Percentiles rank a stretch among this genome's conserved stretches.
These are phyloP conservation scores for Hydriomena furcata DNA, from an alignment of 2,888 invertebrate genomes.

Conservation along the genomic window DNA sequence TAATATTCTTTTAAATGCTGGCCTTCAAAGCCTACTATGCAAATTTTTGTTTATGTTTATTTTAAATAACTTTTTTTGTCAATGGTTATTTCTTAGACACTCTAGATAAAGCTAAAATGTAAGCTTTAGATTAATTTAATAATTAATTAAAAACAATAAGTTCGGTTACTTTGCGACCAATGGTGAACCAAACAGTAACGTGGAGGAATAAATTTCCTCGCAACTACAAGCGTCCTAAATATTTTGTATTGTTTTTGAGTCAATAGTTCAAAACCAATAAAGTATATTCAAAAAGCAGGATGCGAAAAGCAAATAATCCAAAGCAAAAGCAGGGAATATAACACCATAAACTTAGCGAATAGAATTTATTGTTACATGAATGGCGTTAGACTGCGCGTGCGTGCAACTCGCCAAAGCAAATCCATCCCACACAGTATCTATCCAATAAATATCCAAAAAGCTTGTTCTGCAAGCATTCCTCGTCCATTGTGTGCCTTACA, in stretches of 20 bases:
- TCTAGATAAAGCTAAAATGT: no score
- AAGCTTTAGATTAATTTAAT: no score
- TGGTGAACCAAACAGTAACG: no score
- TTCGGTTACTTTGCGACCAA: no score
- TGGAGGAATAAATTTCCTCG: no score
- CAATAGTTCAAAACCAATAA: not conserved
- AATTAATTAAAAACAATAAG: no score
- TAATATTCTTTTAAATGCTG: not conserved
- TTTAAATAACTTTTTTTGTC: no score
- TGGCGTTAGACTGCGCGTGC: conserved; percentile 53
- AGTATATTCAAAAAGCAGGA: not conserved
- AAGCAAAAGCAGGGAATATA: conserved; percentile 20
- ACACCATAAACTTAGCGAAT: conserved; percentile 36
- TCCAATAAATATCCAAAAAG: conserved; percentile 83
- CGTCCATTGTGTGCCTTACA: conserved; percentile 76
- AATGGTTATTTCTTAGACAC: no score
- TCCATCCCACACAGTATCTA: conserved; percentile 80
- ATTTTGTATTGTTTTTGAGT: no score
- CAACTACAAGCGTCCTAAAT: no score
- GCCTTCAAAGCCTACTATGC: no score
- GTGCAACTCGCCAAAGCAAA: conserved; percentile 63
- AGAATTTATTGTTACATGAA: conserved; percentile 45
- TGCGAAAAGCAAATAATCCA: conserved; percentile 9
- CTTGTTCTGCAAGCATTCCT: conserved; percentile 77
- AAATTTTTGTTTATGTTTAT: no score